phyloP scores from a whole-genome alignment of 2,113 vertebrate genomes.

The Callocephalon fimbriatum region DNA sequence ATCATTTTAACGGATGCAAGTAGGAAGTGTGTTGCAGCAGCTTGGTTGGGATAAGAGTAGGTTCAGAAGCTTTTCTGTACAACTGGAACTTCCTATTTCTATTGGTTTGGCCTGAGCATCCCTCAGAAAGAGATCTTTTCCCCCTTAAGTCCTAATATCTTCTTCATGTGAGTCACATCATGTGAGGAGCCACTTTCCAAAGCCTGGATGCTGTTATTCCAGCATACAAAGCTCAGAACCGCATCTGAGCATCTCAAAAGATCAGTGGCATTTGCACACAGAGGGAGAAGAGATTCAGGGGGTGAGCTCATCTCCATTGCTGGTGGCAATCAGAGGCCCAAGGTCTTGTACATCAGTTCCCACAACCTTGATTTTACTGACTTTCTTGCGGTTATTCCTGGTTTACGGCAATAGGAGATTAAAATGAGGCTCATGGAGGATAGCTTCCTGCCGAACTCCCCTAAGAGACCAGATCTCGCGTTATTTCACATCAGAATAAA shows the following conservation, averaged over 20 bases:
- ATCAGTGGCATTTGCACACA: background rate
- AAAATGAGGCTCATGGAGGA: constrained; percentile 36
- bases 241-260: background rate
- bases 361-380: constrained; percentile 23
- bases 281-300: background rate
- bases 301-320: background rate
- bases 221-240: background rate
- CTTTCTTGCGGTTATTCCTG: constrained; percentile 42
- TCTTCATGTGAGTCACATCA: background rate
- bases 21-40: background rate
- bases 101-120: background rate
- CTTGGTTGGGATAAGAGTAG: background rate
- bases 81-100: background rate
- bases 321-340: background rate
- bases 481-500: constrained; percentile 58
- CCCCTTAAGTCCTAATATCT: background rate
- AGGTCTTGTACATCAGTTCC: background rate
- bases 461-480: constrained; percentile 3
- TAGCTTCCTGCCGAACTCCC: constrained; percentile 38
- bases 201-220: background rate
- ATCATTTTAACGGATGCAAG: background rate
- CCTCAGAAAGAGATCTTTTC: background rate
- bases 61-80: background rate
- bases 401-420: constrained; percentile 49
- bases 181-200: background rate